Base-by-base conservation (phyloP, 1,140 invertebrate species). In the Dinoponera quadriceps region DNA sequence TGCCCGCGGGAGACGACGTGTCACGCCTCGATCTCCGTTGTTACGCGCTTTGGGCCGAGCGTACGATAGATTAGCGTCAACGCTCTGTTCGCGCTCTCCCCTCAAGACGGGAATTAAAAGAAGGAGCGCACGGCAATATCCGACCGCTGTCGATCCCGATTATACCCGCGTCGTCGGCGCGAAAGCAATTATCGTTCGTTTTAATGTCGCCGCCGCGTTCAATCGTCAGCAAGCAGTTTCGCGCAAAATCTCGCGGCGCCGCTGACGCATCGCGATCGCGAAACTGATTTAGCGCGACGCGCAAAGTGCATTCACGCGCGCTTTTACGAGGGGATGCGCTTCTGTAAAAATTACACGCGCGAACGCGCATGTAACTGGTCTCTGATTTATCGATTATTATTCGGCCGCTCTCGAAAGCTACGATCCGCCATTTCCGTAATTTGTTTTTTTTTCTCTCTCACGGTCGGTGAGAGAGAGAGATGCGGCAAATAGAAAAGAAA, bases 231-330 rank as follows among this genome's bases (percentile, higher is more conserved):
- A 83, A 85, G 69, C 54, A 57, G 74, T 73, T 85, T 83, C 65
- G 74, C 78, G 72, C 83, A 80, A 89, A 89, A 77, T 60, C 51
- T 59, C 59, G 71, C 29, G 63, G 66, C 75, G 51, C 73, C 54
- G 54, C 81, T 44, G 69, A 82, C 75, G 62, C 84, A 60, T 62
- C 74, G 72, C 66, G 2, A 2, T 78, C 38, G 51, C 78, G 57
- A 85, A 90, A 89, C 65, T 62, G 80, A 71, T 85, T 88, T 90
- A 89, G 85, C 27, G 71, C 54, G 63, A 87, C 27, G 71, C 54
- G 63, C 72, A 85, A 88, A 90, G 80, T 87, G 84, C 84, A 84
- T 72, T 84, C 62, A 65, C 55, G 66, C 72, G 69, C 51, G 18
- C 73, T 59, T 62, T 54, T 51, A 22, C 54, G 13, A 77, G 29